Percentiles rank a stretch among this genome's conserved stretches.
phyloP scores from a whole-genome alignment of 2,888 invertebrate species.

The Nephrotoma guestfalica region DNA sequence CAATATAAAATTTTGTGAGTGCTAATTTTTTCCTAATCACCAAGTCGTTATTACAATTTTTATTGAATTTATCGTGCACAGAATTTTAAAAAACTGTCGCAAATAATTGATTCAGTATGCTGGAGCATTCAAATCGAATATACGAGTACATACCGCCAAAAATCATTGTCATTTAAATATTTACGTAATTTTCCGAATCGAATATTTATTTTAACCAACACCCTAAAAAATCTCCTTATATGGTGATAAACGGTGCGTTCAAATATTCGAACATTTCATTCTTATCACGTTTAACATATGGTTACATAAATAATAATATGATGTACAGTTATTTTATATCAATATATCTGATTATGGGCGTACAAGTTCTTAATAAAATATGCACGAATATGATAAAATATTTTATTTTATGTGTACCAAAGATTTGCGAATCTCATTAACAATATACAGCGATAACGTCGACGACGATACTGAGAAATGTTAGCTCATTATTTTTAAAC shows the following conservation, averaged over 20 bases:
- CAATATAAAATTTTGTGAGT: neutral
- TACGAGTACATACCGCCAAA: neutral
- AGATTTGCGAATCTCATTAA: too few species aligned
- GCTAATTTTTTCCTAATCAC: neutral
- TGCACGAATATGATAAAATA: neutral
- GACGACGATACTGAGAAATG: too few species aligned
- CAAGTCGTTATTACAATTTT: neutral
- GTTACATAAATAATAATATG: neutral
- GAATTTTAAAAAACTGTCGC: neutral
- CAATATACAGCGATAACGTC: too few species aligned
- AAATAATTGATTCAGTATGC: neutral
- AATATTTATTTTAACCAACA: neutral
- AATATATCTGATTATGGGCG: neutral
- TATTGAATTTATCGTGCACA: neutral
- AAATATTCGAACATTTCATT: neutral
- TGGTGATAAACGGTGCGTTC: neutral
- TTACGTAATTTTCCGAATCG: neutral
- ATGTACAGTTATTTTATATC: neutral
- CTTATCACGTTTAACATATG: neutral
- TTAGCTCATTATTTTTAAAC: too few species aligned
- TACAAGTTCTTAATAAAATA: neutral
- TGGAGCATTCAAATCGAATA: neutral
- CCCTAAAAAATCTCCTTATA: neutral
- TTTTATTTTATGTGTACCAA: neutral
- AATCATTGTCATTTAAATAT: neutral